Evolutionary conservation across 2,113 vertebrate species (phyloP), one percentile per base, ranked within the genome.

Genomic region (Corythoichthys haematopterus): DNA sequence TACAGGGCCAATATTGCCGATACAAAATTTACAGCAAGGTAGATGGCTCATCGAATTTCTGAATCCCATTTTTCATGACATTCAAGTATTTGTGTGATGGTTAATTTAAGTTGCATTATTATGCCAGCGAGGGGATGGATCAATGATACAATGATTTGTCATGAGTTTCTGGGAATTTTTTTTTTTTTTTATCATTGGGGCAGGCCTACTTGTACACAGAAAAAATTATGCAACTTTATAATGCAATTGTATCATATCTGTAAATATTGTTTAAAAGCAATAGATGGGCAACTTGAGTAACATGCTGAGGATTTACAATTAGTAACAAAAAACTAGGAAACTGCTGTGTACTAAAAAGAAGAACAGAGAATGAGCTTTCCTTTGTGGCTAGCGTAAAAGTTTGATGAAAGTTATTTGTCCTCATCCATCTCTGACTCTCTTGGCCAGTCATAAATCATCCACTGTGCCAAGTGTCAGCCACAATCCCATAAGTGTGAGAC

Each of bases 341-440:
- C 48, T 3, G 74, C 68, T 51, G 51, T 48, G 78, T 68, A 69
- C 55, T 57, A 57, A 36, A 13, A 62, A 46, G 40, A 62, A 62
- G n/a, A 62, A 45, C 78, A 55, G 61, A 79, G 76, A 71, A 68
- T 72, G 66, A 74, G 79, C 68, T 78, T 82, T 84, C 72, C 56
- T 74, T 77, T 80, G 80, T 81, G 79, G 85, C 85, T 84, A 84
- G 81, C 79, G 71, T 78, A 82, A 87, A 90, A 87, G 84, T 89
- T 88, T 86, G 86, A 89, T 88, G 76, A 88, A 89, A 89, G 82
- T 88, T 90, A 77, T 85, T 84, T 76, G 81, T 80, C 84, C 85
- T 89, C 88, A 89, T 90, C 88, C 85, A 88, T 90, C 86, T 89
- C 80, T 85, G 87, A 88, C 87, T 88, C 83, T 85, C 77, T 72